A percentile compares a stretch with the other conserved stretches of the same genome.
These are phyloP conservation scores for Colostygia pectinataria DNA, from an alignment of 2,888 invertebrate species.

Conservation along the genomic window DNA sequence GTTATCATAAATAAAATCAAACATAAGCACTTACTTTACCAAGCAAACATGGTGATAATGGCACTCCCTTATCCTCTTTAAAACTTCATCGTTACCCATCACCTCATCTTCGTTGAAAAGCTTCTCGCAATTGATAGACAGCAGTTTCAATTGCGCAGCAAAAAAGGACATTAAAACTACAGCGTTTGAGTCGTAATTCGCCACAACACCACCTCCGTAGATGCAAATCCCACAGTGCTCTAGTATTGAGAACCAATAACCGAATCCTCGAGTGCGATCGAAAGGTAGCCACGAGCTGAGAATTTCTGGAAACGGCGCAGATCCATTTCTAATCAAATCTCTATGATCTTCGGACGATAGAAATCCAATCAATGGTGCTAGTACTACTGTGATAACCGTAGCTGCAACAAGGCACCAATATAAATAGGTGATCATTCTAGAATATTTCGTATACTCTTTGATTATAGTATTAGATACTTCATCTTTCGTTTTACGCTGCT, in stretches of 20 bases:
- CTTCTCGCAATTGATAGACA: conserved; percentile 55
- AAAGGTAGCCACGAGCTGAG: conserved; percentile 71
- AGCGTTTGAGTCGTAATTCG: conserved; percentile 66
- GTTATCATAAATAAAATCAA: no score
- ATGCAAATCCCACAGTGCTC: conserved; percentile 56
- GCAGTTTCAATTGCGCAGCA: conserved; percentile 62
- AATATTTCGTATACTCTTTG: conserved; percentile 57
- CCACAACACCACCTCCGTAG: conserved; percentile 70
- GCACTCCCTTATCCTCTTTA: conserved; percentile 53
- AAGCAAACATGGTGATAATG: conserved; percentile 58
- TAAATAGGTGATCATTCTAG: conserved; percentile 57
- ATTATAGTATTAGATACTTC: conserved; percentile 41
- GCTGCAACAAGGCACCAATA: conserved; percentile 60
- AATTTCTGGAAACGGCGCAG: conserved; percentile 61
- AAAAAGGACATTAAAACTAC: conserved; percentile 70
- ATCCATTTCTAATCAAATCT: conserved; percentile 46
- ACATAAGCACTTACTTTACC: conserved; percentile 51
- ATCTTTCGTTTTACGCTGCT: conserved; percentile 48
- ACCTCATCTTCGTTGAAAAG: conserved; percentile 48
- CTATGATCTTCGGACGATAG: conserved; percentile 46
- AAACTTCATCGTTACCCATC: conserved; percentile 41
- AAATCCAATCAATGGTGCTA: conserved; percentile 57
- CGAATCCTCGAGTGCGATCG: conserved; percentile 48
- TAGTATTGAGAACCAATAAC: conserved; percentile 53
- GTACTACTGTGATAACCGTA: conserved; percentile 57